Evolutionary conservation across 2,113 vertebrate species (phyloP), one percentile per base, ranked within the genome.

Genomic region (Machaerirhynchus nigripectus): DNA sequence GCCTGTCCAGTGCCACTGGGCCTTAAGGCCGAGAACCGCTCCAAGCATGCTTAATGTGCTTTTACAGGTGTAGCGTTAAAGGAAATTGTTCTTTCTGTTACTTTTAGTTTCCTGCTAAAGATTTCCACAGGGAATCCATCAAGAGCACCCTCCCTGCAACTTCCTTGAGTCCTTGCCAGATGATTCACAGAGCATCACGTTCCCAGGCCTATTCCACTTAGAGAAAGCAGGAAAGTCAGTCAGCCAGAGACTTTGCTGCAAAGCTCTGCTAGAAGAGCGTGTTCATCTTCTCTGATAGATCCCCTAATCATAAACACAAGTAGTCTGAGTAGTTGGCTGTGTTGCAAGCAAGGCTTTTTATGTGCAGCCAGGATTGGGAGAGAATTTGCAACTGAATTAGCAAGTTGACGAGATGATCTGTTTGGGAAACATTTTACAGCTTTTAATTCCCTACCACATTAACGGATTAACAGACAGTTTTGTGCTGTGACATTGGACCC

Each of bases 361-460:
- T 71, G 47, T 78, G 52, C 52, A 82, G 80, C 47, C 86, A 91
- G 64, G 52, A 56, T 3, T 95, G 91, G 61, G 68, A 85, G 37
- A 89, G 73, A 78, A 63, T 89, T 89, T 95, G 56, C 73, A 56
- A 70, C 30, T 75, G 40, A 95, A 90, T 86, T 83, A 92, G 50
- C 78, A 88, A 90, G 33, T 59, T 80, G 71, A 80, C 2, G 0
- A 93, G n/a, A 35, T 3, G 2, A 63, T 79, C 12, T 74, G 13
- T 77, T 83, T 77, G 37, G 35, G 59, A 94, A 95, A 52, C 35
- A 68, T 84, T 89, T 91, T 74, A 59, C 27, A 81, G 42, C 17
- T 89, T 67, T 81, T 74, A 50, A 75, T 92, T 88, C 42, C 56
- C 30, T 52, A 4, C 13, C 42, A 44, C 2, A 6, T 90, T 90